These are phyloP conservation scores for Lipotes vexillifer DNA, from an alignment of 2,113 vertebrate species.

Conservation along the genomic window DNA sequence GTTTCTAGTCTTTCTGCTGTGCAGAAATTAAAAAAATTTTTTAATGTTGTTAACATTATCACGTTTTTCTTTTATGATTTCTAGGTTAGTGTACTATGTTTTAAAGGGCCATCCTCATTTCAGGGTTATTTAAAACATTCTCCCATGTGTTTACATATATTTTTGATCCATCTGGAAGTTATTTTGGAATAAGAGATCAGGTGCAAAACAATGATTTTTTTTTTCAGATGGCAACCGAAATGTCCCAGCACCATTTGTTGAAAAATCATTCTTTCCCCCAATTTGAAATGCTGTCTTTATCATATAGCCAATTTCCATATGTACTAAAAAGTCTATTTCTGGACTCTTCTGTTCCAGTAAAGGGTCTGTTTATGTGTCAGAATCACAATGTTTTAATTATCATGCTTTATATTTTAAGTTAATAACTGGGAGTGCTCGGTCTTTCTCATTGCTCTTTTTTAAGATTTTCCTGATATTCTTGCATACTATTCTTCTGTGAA, in stretches of 20 bases:
- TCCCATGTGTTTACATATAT: neutral
- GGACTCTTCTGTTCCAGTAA: neutral
- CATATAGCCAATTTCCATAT: neutral
- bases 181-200: neutral
- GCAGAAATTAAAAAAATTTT: neutral
- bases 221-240: neutral
- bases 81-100: neutral
- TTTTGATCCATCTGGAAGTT: conserved; percentile 37
- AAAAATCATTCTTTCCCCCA: neutral
- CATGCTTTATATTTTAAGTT: neutral
- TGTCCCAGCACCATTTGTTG: conserved; percentile 8
- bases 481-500: neutral
- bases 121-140: neutral
- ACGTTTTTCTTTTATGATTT: neutral
- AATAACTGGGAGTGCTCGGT: neutral
- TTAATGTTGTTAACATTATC: neutral
- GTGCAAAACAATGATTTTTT: neutral
- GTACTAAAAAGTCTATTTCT: neutral
- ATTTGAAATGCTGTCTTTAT: neutral
- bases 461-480: neutral
- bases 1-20: neutral
- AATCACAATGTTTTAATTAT: neutral
- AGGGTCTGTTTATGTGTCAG: conserved; percentile 17
- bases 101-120: neutral
- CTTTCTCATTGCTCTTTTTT: neutral